These are phyloP conservation scores for Oostethus manadensis DNA, from an alignment of 2,113 vertebrate species.

Conservation along the genomic window DNA sequence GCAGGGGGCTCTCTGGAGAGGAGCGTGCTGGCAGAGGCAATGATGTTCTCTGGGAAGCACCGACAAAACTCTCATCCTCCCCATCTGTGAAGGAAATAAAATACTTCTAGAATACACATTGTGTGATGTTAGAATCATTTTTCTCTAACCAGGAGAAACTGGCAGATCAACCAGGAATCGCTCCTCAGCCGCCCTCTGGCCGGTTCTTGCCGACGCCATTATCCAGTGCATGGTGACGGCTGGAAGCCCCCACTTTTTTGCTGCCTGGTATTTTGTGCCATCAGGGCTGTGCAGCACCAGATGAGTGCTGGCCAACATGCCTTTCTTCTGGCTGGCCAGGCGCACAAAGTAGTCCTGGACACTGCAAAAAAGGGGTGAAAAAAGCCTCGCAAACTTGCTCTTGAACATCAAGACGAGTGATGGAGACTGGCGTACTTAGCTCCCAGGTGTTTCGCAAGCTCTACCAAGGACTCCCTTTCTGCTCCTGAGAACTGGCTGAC, in stretches of 20 bases:
- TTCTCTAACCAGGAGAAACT: conserved; percentile 71
- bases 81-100: conserved; percentile 50
- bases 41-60: conserved; percentile 64
- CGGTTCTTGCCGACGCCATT: conserved; percentile 79
- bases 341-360: conserved; percentile 97
- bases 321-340: conserved; percentile 82
- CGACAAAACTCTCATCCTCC: conserved; percentile 70
- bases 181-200: conserved; percentile 77
- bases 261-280: conserved; percentile 92
- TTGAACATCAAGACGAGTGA: background rate
- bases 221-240: conserved; percentile 86
- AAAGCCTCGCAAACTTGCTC: background rate
- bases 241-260: conserved; percentile 90
- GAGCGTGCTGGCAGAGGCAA: conserved; percentile 20
- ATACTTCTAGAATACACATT: background rate
- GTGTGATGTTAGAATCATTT: background rate
- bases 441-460: conserved; percentile 83
- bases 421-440: conserved; percentile 74
- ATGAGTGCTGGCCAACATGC: conserved; percentile 91
- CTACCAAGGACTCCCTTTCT: conserved; percentile 87
- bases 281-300: conserved; percentile 80
- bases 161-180: conserved; percentile 79
- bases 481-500: conserved; percentile 91
- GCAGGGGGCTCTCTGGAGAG: conserved; percentile 61
- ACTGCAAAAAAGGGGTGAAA: conserved; percentile 54